These are phyloP conservation scores for Genyomyrus donnyi DNA, from an alignment of 2,113 vertebrate species.

Conservation along the genomic window DNA sequence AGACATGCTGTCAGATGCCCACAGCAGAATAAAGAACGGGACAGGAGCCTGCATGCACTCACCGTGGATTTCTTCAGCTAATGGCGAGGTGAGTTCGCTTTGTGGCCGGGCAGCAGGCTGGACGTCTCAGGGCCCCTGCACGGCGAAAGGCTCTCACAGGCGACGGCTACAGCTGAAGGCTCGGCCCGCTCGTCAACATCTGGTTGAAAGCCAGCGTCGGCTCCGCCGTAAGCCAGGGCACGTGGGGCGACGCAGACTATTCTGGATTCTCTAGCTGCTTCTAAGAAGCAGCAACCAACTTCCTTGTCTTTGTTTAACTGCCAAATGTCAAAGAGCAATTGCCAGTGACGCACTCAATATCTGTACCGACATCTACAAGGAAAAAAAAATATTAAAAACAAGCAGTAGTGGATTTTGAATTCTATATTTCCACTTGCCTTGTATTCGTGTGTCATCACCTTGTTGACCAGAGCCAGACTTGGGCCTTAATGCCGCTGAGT, in stretches of 20 bases:
- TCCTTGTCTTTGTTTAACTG: constrained; percentile 27
- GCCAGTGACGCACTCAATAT: background rate
- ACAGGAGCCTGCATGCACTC: background rate
- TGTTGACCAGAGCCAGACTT: background rate
- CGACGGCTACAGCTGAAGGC: background rate
- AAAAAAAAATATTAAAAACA: background rate
- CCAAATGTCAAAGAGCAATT: background rate
- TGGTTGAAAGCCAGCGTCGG: background rate
- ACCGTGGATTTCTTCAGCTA: background rate
- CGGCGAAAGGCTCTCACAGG: background rate
- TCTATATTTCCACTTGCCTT: background rate
- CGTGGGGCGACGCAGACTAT: constrained; percentile 24
- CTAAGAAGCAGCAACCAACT: constrained; percentile 35
- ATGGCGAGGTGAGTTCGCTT: background rate
- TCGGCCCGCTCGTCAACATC: background rate
- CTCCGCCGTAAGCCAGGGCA: background rate
- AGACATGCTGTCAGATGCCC: background rate
- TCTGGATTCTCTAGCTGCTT: constrained; percentile 20
- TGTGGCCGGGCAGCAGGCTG: background rate
- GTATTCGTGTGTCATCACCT: background rate
- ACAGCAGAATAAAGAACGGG: background rate
- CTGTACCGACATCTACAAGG: background rate
- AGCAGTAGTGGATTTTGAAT: background rate
- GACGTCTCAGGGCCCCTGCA: background rate
- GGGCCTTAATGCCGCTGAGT: background rate